Conservation (phyloP, 2,113 vertebrate species). For the Climacteris rufus region DNA sequence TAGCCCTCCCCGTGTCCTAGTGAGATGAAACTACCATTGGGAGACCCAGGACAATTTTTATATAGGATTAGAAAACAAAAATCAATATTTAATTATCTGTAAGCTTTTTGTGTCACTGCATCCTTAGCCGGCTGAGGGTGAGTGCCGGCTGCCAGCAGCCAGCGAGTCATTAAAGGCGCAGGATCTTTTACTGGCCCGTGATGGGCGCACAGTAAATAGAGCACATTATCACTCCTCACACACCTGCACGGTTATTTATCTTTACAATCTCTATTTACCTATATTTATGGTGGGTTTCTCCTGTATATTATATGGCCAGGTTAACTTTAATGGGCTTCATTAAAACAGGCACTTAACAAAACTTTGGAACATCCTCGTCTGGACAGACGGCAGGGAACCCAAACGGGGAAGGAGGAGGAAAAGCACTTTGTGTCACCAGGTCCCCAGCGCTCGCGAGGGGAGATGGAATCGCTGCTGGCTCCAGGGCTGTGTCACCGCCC, state of each 20-base stretch:
- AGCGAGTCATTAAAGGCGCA: constrained; percentile 87
- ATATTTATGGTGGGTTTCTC: constrained; percentile 74
- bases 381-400: constrained; percentile 10
- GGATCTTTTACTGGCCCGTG: constrained; percentile 69
- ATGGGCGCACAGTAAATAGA: constrained; percentile 77
- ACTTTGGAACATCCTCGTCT: constrained; percentile 51
- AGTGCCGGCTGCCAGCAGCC: constrained; percentile 74
- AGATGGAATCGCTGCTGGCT: background rate
- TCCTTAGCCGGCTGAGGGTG: constrained; percentile 94
- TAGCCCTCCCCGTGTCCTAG: constrained; percentile 76
- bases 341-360: constrained; percentile 67
- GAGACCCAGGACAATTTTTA: constrained; percentile 99
- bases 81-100: constrained; percentile 99
- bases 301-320: constrained; percentile 64
- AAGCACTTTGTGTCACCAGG: background rate
- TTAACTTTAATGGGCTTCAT: constrained; percentile 72
- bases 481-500: background rate
- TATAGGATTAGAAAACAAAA: constrained; percentile 99
- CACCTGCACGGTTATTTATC: constrained; percentile 74
- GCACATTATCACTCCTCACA: constrained; percentile 72
- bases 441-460: fast-evolving
- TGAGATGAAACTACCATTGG: constrained; percentile 95
- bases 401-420: background rate
- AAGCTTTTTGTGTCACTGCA: constrained; percentile 99
- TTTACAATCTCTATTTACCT: constrained; percentile 79